Conservation (phyloP, 2,888 invertebrate species). For the Hydrotaea cyrtoneurina region DNA sequence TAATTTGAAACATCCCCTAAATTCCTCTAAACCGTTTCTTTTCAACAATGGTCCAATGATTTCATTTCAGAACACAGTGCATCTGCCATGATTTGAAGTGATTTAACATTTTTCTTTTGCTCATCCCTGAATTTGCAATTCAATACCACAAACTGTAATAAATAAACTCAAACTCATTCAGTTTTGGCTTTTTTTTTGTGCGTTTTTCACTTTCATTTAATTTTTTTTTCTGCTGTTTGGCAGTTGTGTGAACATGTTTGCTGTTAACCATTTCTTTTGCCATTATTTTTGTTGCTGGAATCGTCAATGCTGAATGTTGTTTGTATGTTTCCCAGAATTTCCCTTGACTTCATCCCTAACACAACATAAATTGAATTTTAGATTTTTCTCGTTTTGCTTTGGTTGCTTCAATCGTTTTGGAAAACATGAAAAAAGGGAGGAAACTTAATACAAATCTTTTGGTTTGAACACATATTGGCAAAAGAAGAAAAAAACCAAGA, state of each 20-base stretch:
- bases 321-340: constrained; percentile 28
- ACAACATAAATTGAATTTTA: constrained; percentile 59
- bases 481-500: not conserved
- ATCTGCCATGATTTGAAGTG: not conserved
- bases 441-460: constrained; percentile 8
- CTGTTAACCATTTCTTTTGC: not conserved
- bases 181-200: not conserved
- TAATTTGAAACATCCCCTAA: too few species aligned
- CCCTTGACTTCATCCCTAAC: constrained; percentile 1
- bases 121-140: not conserved
- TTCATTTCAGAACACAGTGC: too few species aligned
- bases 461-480: not conserved
- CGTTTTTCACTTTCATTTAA: not conserved
- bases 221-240: not conserved
- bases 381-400: constrained; percentile 5
- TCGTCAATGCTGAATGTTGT: not conserved
- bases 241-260: not conserved
- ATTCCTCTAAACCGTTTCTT: too few species aligned
- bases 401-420: not conserved
- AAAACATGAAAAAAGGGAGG: not conserved
- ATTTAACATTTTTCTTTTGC: not conserved
- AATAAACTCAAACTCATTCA: not conserved
- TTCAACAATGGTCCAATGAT: too few species aligned
- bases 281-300: not conserved
- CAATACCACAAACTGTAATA: constrained; percentile 17